Conservation (phyloP, 2,797 vertebrate species). For the Carapus acus region DNA sequence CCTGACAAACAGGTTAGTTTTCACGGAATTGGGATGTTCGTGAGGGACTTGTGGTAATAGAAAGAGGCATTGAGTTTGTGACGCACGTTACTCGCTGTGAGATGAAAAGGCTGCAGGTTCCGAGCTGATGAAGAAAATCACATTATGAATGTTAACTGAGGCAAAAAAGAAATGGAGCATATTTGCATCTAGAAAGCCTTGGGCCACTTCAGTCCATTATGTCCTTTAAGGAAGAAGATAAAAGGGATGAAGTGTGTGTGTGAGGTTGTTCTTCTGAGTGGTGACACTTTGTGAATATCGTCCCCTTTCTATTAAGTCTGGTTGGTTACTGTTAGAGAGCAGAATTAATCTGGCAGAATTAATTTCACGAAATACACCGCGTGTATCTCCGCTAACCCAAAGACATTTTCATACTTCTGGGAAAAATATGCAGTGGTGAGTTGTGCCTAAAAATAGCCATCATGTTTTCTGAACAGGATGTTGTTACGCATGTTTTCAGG, state of each 20-base stretch:
- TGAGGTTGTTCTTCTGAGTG: conserved; percentile 29
- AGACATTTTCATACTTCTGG: too few relatives aligned
- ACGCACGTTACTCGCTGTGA: too few relatives aligned
- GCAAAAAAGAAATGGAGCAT: not conserved
- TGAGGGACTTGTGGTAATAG: too few relatives aligned
- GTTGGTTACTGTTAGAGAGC: conserved; percentile 16
- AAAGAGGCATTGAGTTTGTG: too few relatives aligned
- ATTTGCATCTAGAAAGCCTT: conserved; percentile 33
- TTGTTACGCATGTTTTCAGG: too few relatives aligned
- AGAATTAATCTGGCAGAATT: conserved; percentile 16
- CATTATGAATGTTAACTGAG: conserved; percentile 24
- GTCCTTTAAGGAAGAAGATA: conserved; percentile 34
- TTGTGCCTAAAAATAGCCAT: too few relatives aligned
- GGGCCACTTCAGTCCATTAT: conserved; percentile 40
- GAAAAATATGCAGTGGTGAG: too few relatives aligned
- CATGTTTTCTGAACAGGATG: too few relatives aligned
- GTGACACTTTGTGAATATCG: conserved; percentile 11
- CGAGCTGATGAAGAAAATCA: conserved; percentile 24
- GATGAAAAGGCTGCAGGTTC: conserved; percentile 13
- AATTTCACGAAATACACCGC: too few relatives aligned
- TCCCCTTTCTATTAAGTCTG: conserved; percentile 5
- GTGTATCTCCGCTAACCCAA: too few relatives aligned
- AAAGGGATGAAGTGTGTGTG: conserved; percentile 41
- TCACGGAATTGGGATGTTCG: too few relatives aligned
- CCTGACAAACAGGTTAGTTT: too few relatives aligned